Evolutionary conservation across 2,888 invertebrate genomes (phyloP), one percentile per base, ranked within the genome.

Genomic region (Cheilosia urbana): DNA sequence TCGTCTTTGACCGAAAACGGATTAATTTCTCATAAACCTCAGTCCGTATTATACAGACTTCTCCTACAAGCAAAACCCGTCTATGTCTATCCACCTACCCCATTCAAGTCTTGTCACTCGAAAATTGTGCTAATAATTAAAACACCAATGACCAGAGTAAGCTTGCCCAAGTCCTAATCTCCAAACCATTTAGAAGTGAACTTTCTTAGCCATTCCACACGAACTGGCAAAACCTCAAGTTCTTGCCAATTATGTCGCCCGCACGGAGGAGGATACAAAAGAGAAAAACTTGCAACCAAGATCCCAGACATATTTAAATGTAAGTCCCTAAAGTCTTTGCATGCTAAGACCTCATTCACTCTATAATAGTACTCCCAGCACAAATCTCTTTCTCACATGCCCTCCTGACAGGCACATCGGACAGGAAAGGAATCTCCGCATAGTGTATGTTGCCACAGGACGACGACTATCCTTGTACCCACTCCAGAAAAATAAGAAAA

Each of bases 261-360:
- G 27, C 37, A 11, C 6, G 13, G 0, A 37, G 13, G 1, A 37
- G 11, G n/a, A 47, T 9, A n/a, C 17, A 7, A 11, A 13, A 24
- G 21, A 24, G 11, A 30, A 27, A 27, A 57, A 63, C 51, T 53
- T 37, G 13, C 53, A 73, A 63, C 75, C 68, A 65, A 80, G 76
- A 75, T 79, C 71, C 75, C 75, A 75, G 79, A 69, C 75, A 84
- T 63, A 79, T 69, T 84, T 75, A 84, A 80, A 71, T 66, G 45
- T 63, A 84, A 75, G 69, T 84, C 79, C 84, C 79, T 19, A 53
- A 60, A 79, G 79, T 75, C 84, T 71, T 66, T 79, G 53, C 79
- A 71, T 75, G 68, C 63, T 73, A 63, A 69, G 63, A 79, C 68
- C 63, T 68, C 63, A 75, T 84, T 69, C 63, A 65, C 58, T 27